Percentiles rank a stretch among this genome's conserved stretches.
Conservation (phyloP, 2,888 invertebrate genomes). For the Ceramica pisi region DNA sequence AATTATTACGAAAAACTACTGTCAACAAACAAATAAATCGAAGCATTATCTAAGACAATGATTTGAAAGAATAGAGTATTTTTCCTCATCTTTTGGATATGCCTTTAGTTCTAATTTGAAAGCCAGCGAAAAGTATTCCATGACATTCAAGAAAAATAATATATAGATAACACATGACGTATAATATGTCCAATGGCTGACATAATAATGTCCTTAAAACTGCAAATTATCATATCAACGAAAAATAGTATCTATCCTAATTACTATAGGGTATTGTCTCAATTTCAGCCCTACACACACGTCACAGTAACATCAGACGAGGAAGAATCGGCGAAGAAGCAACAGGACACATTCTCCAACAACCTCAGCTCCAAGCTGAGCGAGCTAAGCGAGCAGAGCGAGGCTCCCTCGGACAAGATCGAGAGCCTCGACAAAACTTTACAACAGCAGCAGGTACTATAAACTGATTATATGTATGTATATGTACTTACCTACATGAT, state of each 20-base stretch:
- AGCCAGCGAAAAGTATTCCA: background rate
- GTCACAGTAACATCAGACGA: slow-evolving; percentile 94
- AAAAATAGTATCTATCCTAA: slow-evolving; percentile 18
- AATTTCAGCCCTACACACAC: slow-evolving; percentile 92
- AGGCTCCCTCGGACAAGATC: slow-evolving; percentile 88
- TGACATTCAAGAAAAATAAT: no score
- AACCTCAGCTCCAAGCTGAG: slow-evolving; percentile 91
- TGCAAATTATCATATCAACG: background rate
- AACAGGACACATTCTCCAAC: slow-evolving; percentile 85
- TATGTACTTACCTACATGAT: background rate
- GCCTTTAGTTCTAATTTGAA: background rate
- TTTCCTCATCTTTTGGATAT: background rate
- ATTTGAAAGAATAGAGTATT: background rate
- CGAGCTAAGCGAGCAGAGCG: slow-evolving; percentile 82
- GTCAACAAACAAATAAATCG: no score
- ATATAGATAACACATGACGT: no score
- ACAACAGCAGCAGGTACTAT: slow-evolving; percentile 92
- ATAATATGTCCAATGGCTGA: no score
- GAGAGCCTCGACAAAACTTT: slow-evolving; percentile 92
- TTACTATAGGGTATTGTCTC: background rate
- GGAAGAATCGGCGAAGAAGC: slow-evolving; percentile 93
- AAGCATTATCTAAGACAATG: background rate
- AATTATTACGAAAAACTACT: background rate
- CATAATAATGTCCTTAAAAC: no score
- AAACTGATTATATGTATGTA: slow-evolving; percentile 13